Evolutionary conservation across 1,140 invertebrate species (phyloP).

Genomic region (Oscheius sp.): DNA sequence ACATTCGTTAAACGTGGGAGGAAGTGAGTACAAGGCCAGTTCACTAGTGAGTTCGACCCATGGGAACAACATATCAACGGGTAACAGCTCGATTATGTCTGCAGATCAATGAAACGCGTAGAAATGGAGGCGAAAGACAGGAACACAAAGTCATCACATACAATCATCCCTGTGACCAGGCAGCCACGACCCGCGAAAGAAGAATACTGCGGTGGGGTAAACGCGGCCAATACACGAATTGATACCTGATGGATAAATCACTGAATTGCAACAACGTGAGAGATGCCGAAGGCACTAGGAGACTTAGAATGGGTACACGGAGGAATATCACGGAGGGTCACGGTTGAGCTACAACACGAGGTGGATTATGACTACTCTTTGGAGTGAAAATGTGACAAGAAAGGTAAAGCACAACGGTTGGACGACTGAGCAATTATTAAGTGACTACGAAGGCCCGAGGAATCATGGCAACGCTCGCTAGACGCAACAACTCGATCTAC

Average conservation of each 20-base stretch:
- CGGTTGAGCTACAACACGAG: no score
- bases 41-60: not conserved
- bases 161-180: not conserved
- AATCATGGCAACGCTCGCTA: not conserved
- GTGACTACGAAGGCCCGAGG: conserved; percentile 1
- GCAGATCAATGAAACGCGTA: conserved; percentile 4
- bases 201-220: not conserved
- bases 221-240: not conserved
- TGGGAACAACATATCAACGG: not conserved
- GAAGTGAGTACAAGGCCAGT: no score
- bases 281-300: no score
- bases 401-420: not conserved
- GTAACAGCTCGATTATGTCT: not conserved
- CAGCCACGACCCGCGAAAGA: not conserved
- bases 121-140: not conserved
- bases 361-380: no score
- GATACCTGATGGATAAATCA: conserved; percentile 1
- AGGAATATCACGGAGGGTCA: no score
- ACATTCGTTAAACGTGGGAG: no score
- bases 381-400: no score
- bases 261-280: conserved; percentile 2
- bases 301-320: no score
- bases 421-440: conserved; percentile 2
- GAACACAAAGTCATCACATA: not conserved
- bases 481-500: not conserved